Evolutionary conservation across 2,797 vertebrate species (phyloP), one percentile per base, ranked within the genome.

Genomic region (Betta splendens): DNA sequence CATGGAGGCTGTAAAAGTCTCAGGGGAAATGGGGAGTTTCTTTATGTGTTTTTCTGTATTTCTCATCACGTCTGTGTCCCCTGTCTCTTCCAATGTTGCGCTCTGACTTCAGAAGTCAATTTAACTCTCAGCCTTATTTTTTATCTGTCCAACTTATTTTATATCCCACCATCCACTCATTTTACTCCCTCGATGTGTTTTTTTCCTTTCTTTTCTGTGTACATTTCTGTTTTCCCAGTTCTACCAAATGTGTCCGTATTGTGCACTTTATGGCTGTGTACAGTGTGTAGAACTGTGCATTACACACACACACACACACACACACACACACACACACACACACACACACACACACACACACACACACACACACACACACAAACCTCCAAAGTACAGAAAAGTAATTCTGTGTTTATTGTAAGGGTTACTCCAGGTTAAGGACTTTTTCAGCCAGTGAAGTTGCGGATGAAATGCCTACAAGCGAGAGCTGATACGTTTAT

Each of bases 61-160:
- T 68, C 59, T 73, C 52, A 65, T 75, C 72, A 57, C 49, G 64
- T 61, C 45, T 60, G 52, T 65, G 51, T 76, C 70, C 72, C 57
- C 46, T 31, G 71, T 81, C 79, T 74, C 51, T 74, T 63, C 54
- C 50, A 25, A 29, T 86, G 71, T 75, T 80, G 52, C 36, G 38
- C 58, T 80, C 61, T 55, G 50, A 40, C 58, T 76, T 78, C 83
- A 77, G 44, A 76, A 80, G 74, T 85, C 84, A 84, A 68, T 87
- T 85, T 86, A 76, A 71, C 57, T 73, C 46, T 52, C 69, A 58
- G 73, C 68, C 77, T 85, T 80, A 72, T 58, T 75, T 83, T 85
- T 78, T 80, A 82, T 85, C 72, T 70, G 69, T 78, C 63, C 73
- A 59, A 45, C 64, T 53, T 59, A 40, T 86, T 87, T 81, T 66